A percentile compares a stretch with the other conserved stretches of the same genome.
Conservation (phyloP, 2,113 vertebrate genomes). For the Sinocyclocheilus anshuiensis region DNA sequence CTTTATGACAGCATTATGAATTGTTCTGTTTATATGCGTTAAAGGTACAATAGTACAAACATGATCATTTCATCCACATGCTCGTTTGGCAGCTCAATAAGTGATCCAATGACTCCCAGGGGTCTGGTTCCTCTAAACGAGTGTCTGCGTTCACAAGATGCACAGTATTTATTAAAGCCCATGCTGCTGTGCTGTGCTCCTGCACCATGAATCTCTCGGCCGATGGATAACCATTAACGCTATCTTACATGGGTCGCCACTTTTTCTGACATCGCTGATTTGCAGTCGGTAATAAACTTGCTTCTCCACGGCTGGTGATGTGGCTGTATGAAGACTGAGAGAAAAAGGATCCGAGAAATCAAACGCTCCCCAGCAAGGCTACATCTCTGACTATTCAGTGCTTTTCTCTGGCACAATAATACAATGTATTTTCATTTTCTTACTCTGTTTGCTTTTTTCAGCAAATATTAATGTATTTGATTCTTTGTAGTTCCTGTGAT, state of each 20-base stretch:
- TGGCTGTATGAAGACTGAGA: not conserved
- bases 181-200: not conserved
- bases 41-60: not conserved
- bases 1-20: not conserved
- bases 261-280: too few relatives aligned
- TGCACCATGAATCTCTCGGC: not conserved
- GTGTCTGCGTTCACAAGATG: not conserved
- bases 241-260: too few relatives aligned
- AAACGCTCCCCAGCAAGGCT: not conserved
- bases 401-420: too few relatives aligned
- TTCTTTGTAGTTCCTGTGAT: not conserved
- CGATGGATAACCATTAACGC: not conserved
- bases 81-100: not conserved
- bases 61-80: not conserved
- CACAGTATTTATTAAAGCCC: not conserved
- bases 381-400: not conserved
- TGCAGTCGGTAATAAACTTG: not conserved
- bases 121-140: constrained; percentile 3
- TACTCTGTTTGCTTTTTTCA: not conserved
- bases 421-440: not conserved
- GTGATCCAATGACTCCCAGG: not conserved
- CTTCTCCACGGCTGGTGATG: not conserved
- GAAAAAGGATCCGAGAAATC: not conserved
- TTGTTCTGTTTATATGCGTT: not conserved
- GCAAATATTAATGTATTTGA: not conserved